Evolutionary conservation across 1,140 invertebrate species (phyloP), one percentile per base, ranked within the genome.

Genomic region (Drosophila punjabiensis): DNA sequence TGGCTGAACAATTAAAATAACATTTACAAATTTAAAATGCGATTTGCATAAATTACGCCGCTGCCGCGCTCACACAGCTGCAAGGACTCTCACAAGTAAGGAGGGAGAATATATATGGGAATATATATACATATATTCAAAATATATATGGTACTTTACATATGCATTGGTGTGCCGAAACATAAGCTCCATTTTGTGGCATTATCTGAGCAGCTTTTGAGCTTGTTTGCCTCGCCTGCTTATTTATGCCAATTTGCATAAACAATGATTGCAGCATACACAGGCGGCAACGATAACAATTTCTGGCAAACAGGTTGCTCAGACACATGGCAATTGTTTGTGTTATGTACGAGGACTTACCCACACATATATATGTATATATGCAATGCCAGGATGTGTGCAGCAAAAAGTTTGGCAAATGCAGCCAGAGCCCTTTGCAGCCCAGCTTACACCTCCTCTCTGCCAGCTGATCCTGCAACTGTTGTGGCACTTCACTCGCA

Each of bases 181-280:
- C 82, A 73, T 64, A 58, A 79, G 81, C 81, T 76, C 30, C 77
- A 61, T 79, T 56, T 66, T 83, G 80, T 60, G 67, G 76, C 66
- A 83, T 88, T 87, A 82, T 60, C 69, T 63, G 69, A 83, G 63
- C 80, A 73, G 80, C 70, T 80, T 88, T 68, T 56, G 48, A 79
- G 69, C 76, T 83, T 79, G 67, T 82, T 76, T 79, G 65, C 62
- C 45, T 39, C 56, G 70, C 76, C 75, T 60, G 65, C 64, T 74
- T 87, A 88, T 88, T 80, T 88, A 83, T 83, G 66, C 76, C 56
- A 73, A 87, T 87, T 82, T 82, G 63, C 80, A 87, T 87, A 77
- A 87, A 88, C 80, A 87, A 82, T 87, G 80, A 76, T 76, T 86
- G 58, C 62, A 79, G 35, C 63, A 60, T 33, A 71, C 39, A 78